Percentiles rank a stretch among this genome's conserved stretches.
These are phyloP conservation scores for Aphis gossypii DNA, from an alignment of 1,140 invertebrate genomes.

Conservation along the genomic window DNA sequence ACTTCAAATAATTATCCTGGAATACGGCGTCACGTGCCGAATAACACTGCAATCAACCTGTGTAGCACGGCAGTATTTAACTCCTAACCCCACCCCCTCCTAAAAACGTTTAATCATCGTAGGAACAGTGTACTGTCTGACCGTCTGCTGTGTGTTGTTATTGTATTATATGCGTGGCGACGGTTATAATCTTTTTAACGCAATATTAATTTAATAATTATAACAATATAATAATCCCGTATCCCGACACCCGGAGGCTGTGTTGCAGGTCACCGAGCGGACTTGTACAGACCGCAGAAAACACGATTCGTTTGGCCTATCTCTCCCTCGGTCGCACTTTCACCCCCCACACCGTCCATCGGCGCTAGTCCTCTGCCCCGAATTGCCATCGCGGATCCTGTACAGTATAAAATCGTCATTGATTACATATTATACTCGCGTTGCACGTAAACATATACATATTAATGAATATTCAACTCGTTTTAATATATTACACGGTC, in stretches of 20 bases:
- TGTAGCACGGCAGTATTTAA: neutral
- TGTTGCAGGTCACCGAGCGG: neutral
- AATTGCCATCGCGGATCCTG: too few relatives aligned
- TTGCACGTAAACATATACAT: neutral
- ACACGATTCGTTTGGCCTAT: neutral
- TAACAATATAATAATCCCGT: neutral
- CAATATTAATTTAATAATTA: constrained; percentile 4
- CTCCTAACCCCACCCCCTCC: neutral
- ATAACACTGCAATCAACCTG: neutral
- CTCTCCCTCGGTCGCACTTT: neutral
- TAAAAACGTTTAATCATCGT: neutral
- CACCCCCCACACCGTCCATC: too few relatives aligned
- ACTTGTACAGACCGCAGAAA: neutral
- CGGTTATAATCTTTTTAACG: neutral
- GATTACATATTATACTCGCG: neutral
- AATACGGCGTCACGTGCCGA: neutral
- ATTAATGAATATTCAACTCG: neutral
- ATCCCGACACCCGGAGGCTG: neutral
- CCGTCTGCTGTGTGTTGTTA: neutral
- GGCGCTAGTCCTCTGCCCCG: neutral
- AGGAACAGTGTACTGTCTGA: neutral
- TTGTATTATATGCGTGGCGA: neutral
- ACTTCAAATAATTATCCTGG: neutral
- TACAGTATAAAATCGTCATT: constrained; percentile 8
- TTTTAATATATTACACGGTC: neutral